Evolutionary conservation across 2,888 invertebrate species (phyloP), one percentile per base, ranked within the genome.

Genomic region (Nowickia ferox): DNA sequence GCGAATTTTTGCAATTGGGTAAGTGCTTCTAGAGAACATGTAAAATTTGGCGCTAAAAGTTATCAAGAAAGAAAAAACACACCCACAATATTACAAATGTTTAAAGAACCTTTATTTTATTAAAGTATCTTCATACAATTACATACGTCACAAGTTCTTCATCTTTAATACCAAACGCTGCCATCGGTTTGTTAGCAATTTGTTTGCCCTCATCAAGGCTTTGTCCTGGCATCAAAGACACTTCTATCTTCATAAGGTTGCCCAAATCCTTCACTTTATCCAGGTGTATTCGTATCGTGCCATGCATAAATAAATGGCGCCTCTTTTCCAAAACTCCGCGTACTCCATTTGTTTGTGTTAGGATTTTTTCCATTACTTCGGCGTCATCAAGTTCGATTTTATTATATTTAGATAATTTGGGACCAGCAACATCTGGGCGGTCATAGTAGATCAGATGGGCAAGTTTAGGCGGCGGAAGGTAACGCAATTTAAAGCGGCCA

Each of bases 401-500:
- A 86, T 95, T 95, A 90, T 95, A 98, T 65, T 94, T 93, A 72
- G 95, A 95, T 3, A 97, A 91, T 91, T 98, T 98, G 0, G 98
- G 98, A 0, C 98, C 98, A 9, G 93, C 93, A 13, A 93, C 92
- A 92, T 98, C 96, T 0, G 95, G 95, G 74, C 98, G 94, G 69
- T 96, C 94, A 90, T 98, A 98, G 87, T 94, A 96, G 46, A 98
- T 96, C 48, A 98, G 93, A 87, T 96, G 95, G 1, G 96, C 89
- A 9, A 89, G 89, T 0, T 88, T 86, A 9, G 91, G 91, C 8
- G 90, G 77, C 71, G 90, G 61, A 11, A 91, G 78, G 69, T 92
- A 92, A 3, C 93, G 90, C 51, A 93, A 69, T 74, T 93, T 93
- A 1, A 93, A 84, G 0, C 93, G 90, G 4, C 92, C 93, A 15